Conservation (phyloP, 1,140 invertebrate species). For the Dinoponera quadriceps region DNA sequence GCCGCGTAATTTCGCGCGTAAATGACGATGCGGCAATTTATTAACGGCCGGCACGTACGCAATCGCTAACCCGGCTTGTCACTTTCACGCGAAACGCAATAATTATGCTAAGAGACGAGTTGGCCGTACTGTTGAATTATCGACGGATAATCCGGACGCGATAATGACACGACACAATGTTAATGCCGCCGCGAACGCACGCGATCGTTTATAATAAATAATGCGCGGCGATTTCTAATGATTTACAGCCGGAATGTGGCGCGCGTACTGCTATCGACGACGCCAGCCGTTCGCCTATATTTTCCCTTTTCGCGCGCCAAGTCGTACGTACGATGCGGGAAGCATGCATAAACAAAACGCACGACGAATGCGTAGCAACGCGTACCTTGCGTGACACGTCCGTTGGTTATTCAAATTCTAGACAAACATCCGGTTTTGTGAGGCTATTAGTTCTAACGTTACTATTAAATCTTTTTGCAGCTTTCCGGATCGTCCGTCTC, state of each 20-base stretch:
- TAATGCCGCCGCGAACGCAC: background rate
- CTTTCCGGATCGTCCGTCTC: constrained; percentile 9
- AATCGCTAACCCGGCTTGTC: constrained; percentile 51
- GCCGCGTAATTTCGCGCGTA: constrained; percentile 39
- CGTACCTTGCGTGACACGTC: constrained; percentile 21
- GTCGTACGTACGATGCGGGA: constrained; percentile 27
- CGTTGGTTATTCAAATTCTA: constrained; percentile 41
- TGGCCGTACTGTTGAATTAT: constrained; percentile 29
- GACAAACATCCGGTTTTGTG: constrained; percentile 38
- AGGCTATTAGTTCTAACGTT: constrained; percentile 37
- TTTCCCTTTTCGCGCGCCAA: constrained; percentile 8
- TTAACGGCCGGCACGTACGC: constrained; percentile 51
- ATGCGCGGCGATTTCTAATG: background rate
- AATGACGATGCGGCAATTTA: constrained; percentile 52
- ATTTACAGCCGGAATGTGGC: constrained; percentile 28
- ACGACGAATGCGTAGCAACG: constrained; percentile 3
- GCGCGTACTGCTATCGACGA: background rate
- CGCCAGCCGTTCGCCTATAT: background rate
- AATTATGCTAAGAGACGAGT: constrained; percentile 56
- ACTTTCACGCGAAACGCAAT: constrained; percentile 39
- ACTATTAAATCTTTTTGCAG: constrained; percentile 27
- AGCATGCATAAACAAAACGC: constrained; percentile 28
- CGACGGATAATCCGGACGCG: constrained; percentile 40
- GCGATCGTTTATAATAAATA: background rate
- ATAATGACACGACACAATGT: constrained; percentile 39